phyloP scores from a whole-genome alignment of 2,797 vertebrate species.

The Mormyrops boulengeri region DNA sequence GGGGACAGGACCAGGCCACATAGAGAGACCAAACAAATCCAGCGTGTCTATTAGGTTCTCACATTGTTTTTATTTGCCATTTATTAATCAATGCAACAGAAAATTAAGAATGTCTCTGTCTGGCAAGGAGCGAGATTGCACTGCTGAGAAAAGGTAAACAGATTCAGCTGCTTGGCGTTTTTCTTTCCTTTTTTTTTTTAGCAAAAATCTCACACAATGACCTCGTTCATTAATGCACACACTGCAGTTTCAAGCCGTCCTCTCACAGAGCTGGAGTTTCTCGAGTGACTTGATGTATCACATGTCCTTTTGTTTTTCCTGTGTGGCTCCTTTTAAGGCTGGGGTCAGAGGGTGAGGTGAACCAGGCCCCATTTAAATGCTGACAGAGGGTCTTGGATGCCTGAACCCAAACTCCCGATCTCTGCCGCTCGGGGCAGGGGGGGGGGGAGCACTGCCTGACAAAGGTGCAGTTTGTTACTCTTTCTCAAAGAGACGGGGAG shows the following conservation, averaged over 20 bases:
- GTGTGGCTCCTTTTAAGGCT: slow-evolving; percentile 58
- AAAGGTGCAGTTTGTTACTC: slow-evolving; percentile 71
- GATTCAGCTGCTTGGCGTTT: background rate
- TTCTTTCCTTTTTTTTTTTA: background rate
- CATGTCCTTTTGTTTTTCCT: slow-evolving; percentile 70
- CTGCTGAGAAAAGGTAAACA: background rate
- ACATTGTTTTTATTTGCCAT: background rate
- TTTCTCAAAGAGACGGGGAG: slow-evolving; percentile 13
- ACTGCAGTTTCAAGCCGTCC: slow-evolving; percentile 52
- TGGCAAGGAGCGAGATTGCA: background rate
- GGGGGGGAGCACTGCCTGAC: slow-evolving; percentile 54
- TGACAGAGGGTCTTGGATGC: slow-evolving; percentile 63
- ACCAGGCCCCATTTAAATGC: slow-evolving; percentile 69
- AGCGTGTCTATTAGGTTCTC: background rate
- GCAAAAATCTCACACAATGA: slow-evolving; percentile 45
- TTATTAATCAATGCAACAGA: background rate
- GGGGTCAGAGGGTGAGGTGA: slow-evolving; percentile 70
- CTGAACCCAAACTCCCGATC: slow-evolving; percentile 49
- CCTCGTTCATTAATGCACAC: slow-evolving; percentile 57
- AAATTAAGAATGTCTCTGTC: background rate
- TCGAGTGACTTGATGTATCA: slow-evolving; percentile 60
- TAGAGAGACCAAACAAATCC: background rate
- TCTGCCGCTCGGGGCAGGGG: slow-evolving; percentile 47
- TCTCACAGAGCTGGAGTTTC: slow-evolving; percentile 57
- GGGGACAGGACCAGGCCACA: background rate